A percentile compares a stretch with the other conserved stretches of the same genome.
Conservation (phyloP, 2,797 vertebrate species). For the Notoglanidium macrostoma region DNA sequence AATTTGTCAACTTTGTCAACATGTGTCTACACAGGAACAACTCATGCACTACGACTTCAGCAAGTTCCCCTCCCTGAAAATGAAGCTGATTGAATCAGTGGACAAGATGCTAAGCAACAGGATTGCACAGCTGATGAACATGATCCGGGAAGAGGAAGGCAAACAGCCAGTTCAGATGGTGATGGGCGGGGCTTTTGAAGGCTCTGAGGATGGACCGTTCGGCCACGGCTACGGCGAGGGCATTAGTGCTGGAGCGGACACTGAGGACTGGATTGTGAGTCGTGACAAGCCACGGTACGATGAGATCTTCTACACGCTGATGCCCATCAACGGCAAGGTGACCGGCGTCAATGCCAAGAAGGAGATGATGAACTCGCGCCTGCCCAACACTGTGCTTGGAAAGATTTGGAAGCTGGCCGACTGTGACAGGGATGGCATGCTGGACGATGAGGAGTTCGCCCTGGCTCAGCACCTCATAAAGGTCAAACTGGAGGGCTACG, state of each 20-base stretch:
- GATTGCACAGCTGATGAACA: slow-evolving; percentile 87
- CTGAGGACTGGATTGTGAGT: slow-evolving; percentile 93
- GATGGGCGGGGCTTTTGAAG: slow-evolving; percentile 91
- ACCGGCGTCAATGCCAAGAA: slow-evolving; percentile 92
- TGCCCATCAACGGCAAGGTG: slow-evolving; percentile 94
- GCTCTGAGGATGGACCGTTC: slow-evolving; percentile 90
- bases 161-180: slow-evolving; percentile 83
- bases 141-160: slow-evolving; percentile 91
- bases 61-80: slow-evolving; percentile 92
- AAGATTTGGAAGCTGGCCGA: slow-evolving; percentile 98
- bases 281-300: slow-evolving; percentile 94
- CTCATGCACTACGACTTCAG: slow-evolving; percentile 93
- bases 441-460: slow-evolving; percentile 96
- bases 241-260: slow-evolving; percentile 87
- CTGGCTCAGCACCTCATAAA: slow-evolving; percentile 96
- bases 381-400: slow-evolving; percentile 93
- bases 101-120: slow-evolving; percentile 93
- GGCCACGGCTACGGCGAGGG: slow-evolving; percentile 94
- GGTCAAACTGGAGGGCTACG: slow-evolving; percentile 92
- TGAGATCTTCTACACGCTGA: slow-evolving; percentile 97
- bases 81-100: slow-evolving; percentile 91
- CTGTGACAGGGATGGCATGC: slow-evolving; percentile 91
- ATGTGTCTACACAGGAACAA: slow-evolving; percentile 80
- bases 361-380: slow-evolving; percentile 95
- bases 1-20: not conserved